phyloP scores from a whole-genome alignment of 1,140 invertebrate species.

The Tetranychus urticae region DNA sequence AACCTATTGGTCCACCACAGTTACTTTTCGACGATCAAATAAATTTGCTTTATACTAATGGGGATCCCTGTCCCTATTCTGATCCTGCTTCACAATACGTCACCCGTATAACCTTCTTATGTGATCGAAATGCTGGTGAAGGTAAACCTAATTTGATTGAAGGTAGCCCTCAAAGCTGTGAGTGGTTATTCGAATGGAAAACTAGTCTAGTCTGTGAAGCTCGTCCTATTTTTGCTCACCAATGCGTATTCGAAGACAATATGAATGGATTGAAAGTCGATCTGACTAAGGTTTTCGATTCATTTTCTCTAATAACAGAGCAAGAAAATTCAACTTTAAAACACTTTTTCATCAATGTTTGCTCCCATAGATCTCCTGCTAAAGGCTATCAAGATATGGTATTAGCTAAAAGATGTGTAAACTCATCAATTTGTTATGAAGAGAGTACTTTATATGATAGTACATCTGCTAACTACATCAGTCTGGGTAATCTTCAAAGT shows the following conservation, averaged over 20 bases:
- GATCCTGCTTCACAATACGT: not conserved
- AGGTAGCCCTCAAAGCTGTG: slow-evolving; percentile 10
- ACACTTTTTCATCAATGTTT: not conserved
- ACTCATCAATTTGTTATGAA: not conserved
- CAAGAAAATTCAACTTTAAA: not conserved
- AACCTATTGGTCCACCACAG: not conserved
- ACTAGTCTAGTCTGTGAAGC: slow-evolving; percentile 18
- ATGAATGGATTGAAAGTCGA: not conserved
- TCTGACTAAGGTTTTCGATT: not conserved
- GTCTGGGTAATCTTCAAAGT: not conserved
- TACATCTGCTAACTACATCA: not conserved
- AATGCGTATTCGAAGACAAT: not conserved
- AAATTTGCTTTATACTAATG: not conserved
- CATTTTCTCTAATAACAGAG: not conserved
- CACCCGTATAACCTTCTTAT: not conserved
- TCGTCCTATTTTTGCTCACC: not conserved
- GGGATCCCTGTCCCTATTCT: not conserved
- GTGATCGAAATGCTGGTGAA: not conserved
- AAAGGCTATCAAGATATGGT: not conserved
- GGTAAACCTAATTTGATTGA: not conserved
- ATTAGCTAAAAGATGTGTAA: not conserved
- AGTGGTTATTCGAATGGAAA: slow-evolving; percentile 17
- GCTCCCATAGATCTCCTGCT: not conserved
- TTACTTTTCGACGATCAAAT: not conserved
- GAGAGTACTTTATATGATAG: not conserved